Evolutionary conservation across 2,113 vertebrate genomes (phyloP).

Genomic region (Triplophysa tibetana): DNA sequence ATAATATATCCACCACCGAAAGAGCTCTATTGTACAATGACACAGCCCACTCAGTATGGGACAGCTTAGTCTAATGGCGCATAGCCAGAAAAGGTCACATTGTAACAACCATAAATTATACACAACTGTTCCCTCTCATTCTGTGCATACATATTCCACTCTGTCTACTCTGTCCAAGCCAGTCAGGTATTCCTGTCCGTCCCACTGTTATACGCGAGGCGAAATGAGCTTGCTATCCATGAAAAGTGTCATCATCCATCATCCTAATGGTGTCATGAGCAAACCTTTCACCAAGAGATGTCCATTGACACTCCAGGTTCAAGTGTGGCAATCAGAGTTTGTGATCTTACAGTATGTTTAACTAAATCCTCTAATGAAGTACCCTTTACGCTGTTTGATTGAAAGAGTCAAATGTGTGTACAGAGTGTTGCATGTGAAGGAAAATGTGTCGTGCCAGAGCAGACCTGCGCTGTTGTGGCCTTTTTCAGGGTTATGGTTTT

Average conservation of each 20-base stretch:
- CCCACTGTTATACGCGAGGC: background rate
- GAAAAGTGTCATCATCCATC: conserved; percentile 15
- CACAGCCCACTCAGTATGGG: conserved; percentile 30
- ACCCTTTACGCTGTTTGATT: background rate
- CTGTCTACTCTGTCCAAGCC: conserved; percentile 20
- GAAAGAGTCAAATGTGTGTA: background rate
- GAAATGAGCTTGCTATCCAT: background rate
- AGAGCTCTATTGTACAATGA: conserved; percentile 29
- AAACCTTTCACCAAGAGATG: conserved; percentile 22
- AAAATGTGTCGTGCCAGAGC: background rate
- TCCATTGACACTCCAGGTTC: conserved; percentile 45
- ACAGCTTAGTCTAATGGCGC: conserved; percentile 36
- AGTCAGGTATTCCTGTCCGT: conserved; percentile 10
- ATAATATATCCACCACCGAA: conserved; percentile 28
- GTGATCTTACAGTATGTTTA: conserved; percentile 25
- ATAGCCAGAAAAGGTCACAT: conserved; percentile 41
- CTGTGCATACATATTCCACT: conserved; percentile 27
- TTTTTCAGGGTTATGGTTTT: conserved; percentile 8
- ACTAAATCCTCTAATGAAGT: conserved; percentile 14
- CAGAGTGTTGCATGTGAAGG: background rate
- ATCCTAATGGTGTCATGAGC: conserved; percentile 25
- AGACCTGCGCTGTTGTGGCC: background rate
- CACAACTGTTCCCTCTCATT: conserved; percentile 20
- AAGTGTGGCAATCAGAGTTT: conserved; percentile 40
- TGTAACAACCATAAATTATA: conserved; percentile 38